phyloP scores from a whole-genome alignment of 2,888 invertebrate genomes.

The Lycocerus yunnanus region DNA sequence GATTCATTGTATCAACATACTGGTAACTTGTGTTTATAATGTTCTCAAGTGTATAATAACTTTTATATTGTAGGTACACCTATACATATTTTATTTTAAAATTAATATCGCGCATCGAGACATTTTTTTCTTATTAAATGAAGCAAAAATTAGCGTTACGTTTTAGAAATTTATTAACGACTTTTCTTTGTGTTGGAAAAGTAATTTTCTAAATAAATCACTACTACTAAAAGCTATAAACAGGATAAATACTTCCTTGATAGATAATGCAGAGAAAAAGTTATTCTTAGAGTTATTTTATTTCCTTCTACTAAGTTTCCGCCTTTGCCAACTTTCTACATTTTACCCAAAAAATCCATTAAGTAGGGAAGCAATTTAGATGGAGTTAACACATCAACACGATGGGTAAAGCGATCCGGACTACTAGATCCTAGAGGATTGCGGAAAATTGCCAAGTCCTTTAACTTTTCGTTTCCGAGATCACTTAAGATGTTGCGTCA shows the following conservation, averaged over 20 bases:
- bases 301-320: conserved; percentile 39
- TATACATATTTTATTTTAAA: not conserved
- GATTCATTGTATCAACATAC: conserved; percentile 22
- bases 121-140: not conserved
- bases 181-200: not conserved
- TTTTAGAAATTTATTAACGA: not conserved
- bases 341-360: conserved; percentile 50
- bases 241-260: conserved; percentile 19
- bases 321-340: conserved; percentile 32
- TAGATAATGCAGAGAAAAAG: conserved; percentile 16
- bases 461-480: conserved; percentile 34
- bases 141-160: not conserved
- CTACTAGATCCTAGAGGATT: conserved; percentile 34
- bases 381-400: conserved; percentile 55
- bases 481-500: conserved; percentile 25
- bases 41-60: conserved; percentile 18
- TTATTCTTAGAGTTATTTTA: conserved; percentile 39
- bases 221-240: conserved; percentile 14
- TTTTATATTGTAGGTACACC: not conserved
- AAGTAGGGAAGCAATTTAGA: conserved; percentile 54
- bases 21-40: conserved; percentile 18
- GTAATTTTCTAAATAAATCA: conserved; percentile 7
- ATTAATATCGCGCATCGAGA: not conserved
- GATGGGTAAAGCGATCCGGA: conserved; percentile 42
- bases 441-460: conserved; percentile 30